phyloP scores from a whole-genome alignment of 2,797 vertebrate genomes.

The Arctocebus calabarensis region DNA sequence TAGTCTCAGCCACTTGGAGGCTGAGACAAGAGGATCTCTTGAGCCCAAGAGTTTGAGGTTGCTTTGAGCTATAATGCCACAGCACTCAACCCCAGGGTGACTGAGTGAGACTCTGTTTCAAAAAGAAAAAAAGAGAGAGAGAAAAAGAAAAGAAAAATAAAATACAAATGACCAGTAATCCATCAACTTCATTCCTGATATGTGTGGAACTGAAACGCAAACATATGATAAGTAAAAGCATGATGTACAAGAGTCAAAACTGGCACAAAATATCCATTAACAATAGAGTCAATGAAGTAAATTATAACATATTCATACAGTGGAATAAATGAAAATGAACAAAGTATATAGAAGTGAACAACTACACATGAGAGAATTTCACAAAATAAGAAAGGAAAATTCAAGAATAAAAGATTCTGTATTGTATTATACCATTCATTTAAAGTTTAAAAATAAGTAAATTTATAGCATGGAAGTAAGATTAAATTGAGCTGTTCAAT shows the following conservation, averaged over 20 bases:
- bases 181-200: neutral
- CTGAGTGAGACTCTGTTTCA: too few species aligned
- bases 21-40: too few species aligned
- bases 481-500: neutral
- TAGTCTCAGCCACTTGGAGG: too few species aligned
- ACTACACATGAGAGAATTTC: fast-evolving
- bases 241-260: neutral
- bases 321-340: neutral
- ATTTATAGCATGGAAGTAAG: neutral
- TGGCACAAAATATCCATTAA: neutral
- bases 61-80: too few species aligned
- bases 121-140: too few species aligned
- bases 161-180: neutral
- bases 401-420: neutral
- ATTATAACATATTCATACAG: neutral
- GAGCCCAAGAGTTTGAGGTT: too few species aligned
- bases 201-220: neutral
- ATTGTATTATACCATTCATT: neutral
- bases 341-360: neutral
- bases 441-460: neutral
- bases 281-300: neutral
- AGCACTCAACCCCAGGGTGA: too few species aligned
- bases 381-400: neutral
- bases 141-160: neutral
- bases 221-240: neutral